Conservation (phyloP, 2,888 invertebrate species). For the Elmis aenea region DNA sequence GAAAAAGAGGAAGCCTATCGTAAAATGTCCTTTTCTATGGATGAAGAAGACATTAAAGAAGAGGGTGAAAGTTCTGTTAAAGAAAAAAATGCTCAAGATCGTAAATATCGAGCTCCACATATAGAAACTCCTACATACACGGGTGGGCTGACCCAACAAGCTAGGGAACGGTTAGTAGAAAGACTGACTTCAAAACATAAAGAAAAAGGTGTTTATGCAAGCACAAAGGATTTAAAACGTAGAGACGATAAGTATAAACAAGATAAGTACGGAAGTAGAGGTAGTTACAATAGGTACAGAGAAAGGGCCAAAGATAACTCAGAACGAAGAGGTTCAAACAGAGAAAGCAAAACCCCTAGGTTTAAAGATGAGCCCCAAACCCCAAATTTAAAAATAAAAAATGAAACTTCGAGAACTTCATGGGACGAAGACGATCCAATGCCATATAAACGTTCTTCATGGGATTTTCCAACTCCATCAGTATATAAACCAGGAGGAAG, state of each 20-base stretch:
- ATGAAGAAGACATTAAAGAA: constrained; percentile 42
- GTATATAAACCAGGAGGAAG: constrained; percentile 42
- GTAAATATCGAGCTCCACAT: constrained; percentile 72
- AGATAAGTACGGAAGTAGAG: constrained; percentile 42
- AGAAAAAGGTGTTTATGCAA: constrained; percentile 68
- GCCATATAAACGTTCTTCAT: constrained; percentile 67
- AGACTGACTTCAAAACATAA: constrained; percentile 54
- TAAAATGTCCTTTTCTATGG: constrained; percentile 60
- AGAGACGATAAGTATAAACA: constrained; percentile 33
- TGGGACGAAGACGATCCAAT: constrained; percentile 66
- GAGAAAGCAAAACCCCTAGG: constrained; percentile 48
- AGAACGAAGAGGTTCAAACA: constrained; percentile 21
- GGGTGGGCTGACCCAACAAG: constrained; percentile 82
- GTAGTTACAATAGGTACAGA: constrained; percentile 33
- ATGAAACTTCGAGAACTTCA: constrained; percentile 63
- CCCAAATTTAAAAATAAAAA: constrained; percentile 62
- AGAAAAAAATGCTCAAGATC: constrained; percentile 37
- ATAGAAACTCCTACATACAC: constrained; percentile 93
- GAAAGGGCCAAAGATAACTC: constrained; percentile 40
- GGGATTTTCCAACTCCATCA: constrained; percentile 90
- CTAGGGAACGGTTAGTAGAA: constrained; percentile 66
- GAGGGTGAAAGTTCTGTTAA: constrained; percentile 41
- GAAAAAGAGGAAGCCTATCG: constrained; percentile 58
- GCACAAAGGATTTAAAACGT: constrained; percentile 53
- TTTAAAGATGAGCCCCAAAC: constrained; percentile 85